Evolutionary conservation across 1,140 invertebrate genomes (phyloP).

Genomic region (Paraescarpia echinospica): DNA sequence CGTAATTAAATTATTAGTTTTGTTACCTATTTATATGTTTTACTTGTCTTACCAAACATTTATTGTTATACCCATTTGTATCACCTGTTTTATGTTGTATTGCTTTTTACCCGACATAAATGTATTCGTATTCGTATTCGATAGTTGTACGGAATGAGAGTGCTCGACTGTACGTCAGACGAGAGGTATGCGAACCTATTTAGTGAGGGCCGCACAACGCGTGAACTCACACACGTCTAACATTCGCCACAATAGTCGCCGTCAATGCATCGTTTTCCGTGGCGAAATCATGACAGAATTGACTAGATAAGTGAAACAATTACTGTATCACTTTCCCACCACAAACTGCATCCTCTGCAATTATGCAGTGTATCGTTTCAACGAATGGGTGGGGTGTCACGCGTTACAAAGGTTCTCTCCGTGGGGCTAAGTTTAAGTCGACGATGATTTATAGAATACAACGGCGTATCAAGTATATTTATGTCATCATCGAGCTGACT

Average conservation of each 20-base stretch:
- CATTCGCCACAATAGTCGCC: background rate
- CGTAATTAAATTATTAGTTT: too few relatives aligned
- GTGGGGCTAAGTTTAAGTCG: background rate
- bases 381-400: background rate
- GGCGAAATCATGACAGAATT: background rate
- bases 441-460: background rate
- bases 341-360: background rate
- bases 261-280: background rate
- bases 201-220: background rate
- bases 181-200: background rate
- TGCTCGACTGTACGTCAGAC: background rate
- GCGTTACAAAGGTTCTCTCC: background rate
- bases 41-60: too few relatives aligned
- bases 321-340: background rate
- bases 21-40: too few relatives aligned
- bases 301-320: constrained; percentile 6
- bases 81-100: too few relatives aligned
- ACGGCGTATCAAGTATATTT: background rate
- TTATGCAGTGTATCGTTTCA: constrained; percentile 5
- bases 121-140: too few relatives aligned
- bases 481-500: background rate
- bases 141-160: background rate
- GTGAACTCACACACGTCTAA: background rate
- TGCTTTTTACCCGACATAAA: too few relatives aligned
- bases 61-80: too few relatives aligned